phyloP scores from a whole-genome alignment of 2,797 vertebrate genomes.

The Acanthurus leucopareius region DNA sequence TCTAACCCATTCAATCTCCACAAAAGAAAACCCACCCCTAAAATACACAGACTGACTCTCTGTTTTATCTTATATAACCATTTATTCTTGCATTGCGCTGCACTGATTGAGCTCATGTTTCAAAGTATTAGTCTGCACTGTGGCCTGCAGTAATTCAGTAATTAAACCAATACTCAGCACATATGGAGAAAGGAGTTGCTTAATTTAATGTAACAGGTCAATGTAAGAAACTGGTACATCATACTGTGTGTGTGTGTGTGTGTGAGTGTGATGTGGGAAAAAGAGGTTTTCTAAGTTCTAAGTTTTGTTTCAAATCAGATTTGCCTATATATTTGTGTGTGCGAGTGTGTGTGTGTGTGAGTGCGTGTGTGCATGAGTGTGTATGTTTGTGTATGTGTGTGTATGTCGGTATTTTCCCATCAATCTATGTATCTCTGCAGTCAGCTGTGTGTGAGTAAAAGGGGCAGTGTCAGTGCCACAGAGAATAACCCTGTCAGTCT shows the following conservation, averaged over 20 bases:
- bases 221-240: slow-evolving; percentile 17
- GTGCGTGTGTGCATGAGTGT: slow-evolving; percentile 23
- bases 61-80: neutral
- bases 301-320: no score
- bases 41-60: neutral
- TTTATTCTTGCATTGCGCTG: neutral
- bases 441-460: slow-evolving; percentile 25
- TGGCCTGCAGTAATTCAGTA: slow-evolving; percentile 26
- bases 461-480: slow-evolving; percentile 59
- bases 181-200: slow-evolving; percentile 31
- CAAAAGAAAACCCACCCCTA: neutral
- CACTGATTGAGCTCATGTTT: slow-evolving; percentile 9
- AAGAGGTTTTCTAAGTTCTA: neutral
- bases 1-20: neutral
- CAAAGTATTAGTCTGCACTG: neutral
- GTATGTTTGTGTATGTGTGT: slow-evolving; percentile 16
- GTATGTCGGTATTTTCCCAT: slow-evolving; percentile 27
- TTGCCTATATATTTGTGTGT: neutral
- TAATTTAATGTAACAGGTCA: slow-evolving; percentile 28
- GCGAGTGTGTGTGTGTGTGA: slow-evolving; percentile 17
- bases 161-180: slow-evolving; percentile 19
- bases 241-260: neutral
- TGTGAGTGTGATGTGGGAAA: neutral
- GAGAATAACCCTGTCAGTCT: slow-evolving; percentile 80
- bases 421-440: slow-evolving; percentile 56